Evolutionary conservation across 1,140 invertebrate genomes (phyloP).

Genomic region (Papilio polytes): DNA sequence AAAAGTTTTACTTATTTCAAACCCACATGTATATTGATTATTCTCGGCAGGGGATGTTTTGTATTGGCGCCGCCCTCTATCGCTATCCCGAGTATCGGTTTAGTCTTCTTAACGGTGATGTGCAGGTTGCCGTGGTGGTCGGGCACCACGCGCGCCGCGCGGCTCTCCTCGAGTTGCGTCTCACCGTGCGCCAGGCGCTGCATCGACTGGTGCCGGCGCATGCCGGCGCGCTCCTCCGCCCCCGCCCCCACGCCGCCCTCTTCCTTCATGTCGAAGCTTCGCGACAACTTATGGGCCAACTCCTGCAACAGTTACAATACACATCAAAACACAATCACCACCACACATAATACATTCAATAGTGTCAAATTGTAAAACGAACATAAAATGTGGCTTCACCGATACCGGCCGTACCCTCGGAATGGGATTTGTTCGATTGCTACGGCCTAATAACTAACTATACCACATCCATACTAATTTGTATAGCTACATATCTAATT

Average conservation of each 20-base stretch:
- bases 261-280: constrained; percentile 94
- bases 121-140: constrained; percentile 94
- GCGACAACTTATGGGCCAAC: constrained; percentile 92
- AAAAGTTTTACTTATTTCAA: constrained; percentile 36
- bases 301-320: constrained; percentile 84
- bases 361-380: constrained; percentile 23
- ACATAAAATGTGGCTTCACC: constrained; percentile 37
- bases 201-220: constrained; percentile 88
- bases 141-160: constrained; percentile 88
- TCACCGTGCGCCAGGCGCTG: constrained; percentile 86
- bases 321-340: background rate
- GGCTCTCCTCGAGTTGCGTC: constrained; percentile 84
- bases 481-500: constrained; percentile 72
- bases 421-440: constrained; percentile 39
- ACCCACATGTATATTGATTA: constrained; percentile 98
- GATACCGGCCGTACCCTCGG: background rate
- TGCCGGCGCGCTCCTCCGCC: constrained; percentile 86
- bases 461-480: constrained; percentile 75
- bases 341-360: constrained; percentile 40
- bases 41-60: constrained; percentile 95
- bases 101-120: constrained; percentile 95
- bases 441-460: constrained; percentile 59
- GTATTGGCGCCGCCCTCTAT: constrained; percentile 98
- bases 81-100: constrained; percentile 97
- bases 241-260: constrained; percentile 86